Evolutionary conservation across 1,140 invertebrate species (phyloP).

Genomic region (Ruditapes philippinarum): DNA sequence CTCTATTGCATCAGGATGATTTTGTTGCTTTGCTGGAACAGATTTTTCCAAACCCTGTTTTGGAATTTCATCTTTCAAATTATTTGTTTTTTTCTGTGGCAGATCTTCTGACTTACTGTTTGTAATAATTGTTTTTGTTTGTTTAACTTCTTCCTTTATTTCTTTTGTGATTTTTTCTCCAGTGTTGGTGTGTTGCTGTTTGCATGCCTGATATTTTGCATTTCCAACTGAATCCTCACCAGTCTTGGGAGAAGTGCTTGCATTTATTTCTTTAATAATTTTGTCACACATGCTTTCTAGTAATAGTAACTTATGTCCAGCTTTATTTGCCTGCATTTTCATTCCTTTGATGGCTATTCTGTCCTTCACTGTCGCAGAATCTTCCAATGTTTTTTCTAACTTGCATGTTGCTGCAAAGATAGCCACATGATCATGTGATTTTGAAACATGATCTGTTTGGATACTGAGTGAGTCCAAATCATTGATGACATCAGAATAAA

Average conservation of each 20-base stretch:
- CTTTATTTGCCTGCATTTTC: neutral
- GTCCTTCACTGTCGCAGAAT: neutral
- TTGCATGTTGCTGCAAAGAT: slow-evolving; percentile 13
- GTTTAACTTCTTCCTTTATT: neutral
- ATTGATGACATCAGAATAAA: neutral
- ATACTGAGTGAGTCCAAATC: neutral
- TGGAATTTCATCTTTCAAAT: no score
- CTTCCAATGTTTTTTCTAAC: neutral
- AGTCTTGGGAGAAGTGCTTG: neutral
- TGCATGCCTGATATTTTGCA: no score
- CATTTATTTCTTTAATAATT: neutral
- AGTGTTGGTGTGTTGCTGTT: no score
- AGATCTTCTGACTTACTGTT: no score
- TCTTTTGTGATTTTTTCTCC: neutral
- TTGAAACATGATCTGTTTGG: neutral
- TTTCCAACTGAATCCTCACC: no score
- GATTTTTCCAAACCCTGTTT: no score
- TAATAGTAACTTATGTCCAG: neutral
- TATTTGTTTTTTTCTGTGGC: no score
- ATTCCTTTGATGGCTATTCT: neutral
- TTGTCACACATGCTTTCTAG: neutral
- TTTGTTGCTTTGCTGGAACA: no score
- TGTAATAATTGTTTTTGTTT: no score
- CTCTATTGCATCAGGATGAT: no score
- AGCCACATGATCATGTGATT: neutral